Conservation (phyloP, 2,888 invertebrate species). For the Coleophora deauratella region DNA sequence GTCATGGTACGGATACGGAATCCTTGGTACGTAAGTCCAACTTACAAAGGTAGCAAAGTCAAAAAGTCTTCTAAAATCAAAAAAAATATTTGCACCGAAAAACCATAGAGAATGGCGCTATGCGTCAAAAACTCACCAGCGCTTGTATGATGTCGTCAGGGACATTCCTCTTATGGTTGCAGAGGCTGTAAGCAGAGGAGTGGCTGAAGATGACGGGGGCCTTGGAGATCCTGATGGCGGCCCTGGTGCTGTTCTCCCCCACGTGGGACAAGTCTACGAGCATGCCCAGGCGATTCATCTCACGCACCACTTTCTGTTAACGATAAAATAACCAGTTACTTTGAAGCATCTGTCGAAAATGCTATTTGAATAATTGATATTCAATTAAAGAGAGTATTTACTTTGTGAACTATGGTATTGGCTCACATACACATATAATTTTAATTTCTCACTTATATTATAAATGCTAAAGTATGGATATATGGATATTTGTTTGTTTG, state of each 20-base stretch:
- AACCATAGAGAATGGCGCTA: too few relatives aligned
- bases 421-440: not conserved
- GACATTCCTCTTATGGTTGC: conserved; percentile 81
- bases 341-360: too few relatives aligned
- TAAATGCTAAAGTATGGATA: too few relatives aligned
- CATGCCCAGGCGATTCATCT: conserved; percentile 89
- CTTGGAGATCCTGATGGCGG: conserved; percentile 76
- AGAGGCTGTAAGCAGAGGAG: conserved; percentile 81
- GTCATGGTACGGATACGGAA: too few relatives aligned
- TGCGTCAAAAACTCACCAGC: conserved; percentile 59
- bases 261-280: conserved; percentile 84
- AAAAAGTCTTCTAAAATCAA: too few relatives aligned
- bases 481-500: too few relatives aligned
- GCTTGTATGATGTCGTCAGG: conserved; percentile 78
- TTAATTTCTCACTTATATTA: not conserved
- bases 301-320: conserved; percentile 78
- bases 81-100: too few relatives aligned
- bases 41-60: too few relatives aligned
- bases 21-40: too few relatives aligned
- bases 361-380: not conserved
- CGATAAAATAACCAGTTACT: too few relatives aligned
- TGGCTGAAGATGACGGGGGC: conserved; percentile 87
- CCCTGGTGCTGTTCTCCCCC: conserved; percentile 79
- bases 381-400: not conserved
- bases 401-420: not conserved